Conservation (phyloP, 2,113 vertebrate genomes). For the Dromas ardeola region DNA sequence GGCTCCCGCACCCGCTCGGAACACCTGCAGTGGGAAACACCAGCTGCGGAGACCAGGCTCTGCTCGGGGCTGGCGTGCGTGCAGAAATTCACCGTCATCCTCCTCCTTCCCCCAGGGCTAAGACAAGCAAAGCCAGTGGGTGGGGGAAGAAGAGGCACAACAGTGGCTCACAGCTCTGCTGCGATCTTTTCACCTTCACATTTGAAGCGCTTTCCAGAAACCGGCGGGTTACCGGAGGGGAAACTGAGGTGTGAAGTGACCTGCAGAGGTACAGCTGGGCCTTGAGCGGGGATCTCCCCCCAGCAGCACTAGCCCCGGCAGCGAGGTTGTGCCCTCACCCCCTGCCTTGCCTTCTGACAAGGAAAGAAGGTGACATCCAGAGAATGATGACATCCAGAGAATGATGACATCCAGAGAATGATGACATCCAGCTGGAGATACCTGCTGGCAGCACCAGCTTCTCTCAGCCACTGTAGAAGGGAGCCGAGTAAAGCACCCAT, state of each 20-base stretch:
- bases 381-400: neutral
- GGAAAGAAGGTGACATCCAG: neutral
- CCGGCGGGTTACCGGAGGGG: neutral
- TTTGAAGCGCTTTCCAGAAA: neutral
- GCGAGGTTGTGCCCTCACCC: neutral
- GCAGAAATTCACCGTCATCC: neutral
- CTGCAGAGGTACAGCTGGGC: neutral
- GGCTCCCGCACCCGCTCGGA: neutral
- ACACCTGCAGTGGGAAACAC: neutral
- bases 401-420: neutral
- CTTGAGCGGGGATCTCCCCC: neutral
- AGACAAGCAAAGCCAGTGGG: neutral
- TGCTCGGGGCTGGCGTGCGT: fast-evolving
- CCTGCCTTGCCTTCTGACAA: neutral
- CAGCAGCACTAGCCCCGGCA: neutral
- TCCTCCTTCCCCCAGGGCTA: neutral
- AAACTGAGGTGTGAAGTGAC: neutral
- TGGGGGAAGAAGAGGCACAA: neutral
- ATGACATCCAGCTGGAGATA: neutral
- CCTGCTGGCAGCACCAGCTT: neutral
- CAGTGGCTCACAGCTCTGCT: neutral
- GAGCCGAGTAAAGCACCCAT: neutral
- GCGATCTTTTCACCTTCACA: neutral
- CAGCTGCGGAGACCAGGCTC: neutral
- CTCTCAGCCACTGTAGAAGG: neutral